Base-by-base conservation (phyloP, 1,140 invertebrate genomes). In the Periplaneta americana region DNA sequence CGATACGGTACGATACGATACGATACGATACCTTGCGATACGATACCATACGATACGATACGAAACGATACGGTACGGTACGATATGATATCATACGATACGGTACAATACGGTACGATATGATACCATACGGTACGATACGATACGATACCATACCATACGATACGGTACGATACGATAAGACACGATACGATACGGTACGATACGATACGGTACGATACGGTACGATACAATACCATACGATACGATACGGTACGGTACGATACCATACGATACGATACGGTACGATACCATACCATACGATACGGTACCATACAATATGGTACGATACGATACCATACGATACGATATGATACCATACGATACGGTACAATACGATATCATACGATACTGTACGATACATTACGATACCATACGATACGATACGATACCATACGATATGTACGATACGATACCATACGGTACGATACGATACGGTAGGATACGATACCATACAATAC, bases 401-500 rank as follows among this genome's bases (percentile, higher is more conserved):
- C 83, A 36, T 48, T 80, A 81, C 78, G 57, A 48, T 83, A 81
- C 48, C 3, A 81, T 83, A 81, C 78, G 57, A 77, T 83, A 83
- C 82, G 76, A 2, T 78, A 34, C 33, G 6, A 36, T 78, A 34
- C 8, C n/a, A n/a, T 78, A 9, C 33, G 76, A n/a, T 78, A 34
- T 1, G 33, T 33, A 31, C n/a, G 74, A 31, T 75, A 75, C 11
- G n/a, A 11, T 31, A 75, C 32, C 8, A 11, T 75, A 75, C 8
- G 5, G 17, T 78, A 9, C 33, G 3, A 18, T 83, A 83, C 82
- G 57, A 74, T 83, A 83, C 82, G 10, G 6, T 83, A 83, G 78
- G 10, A 81, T 83, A 83, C 82, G 57, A 79, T 83, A 83, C 83
- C 22, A 82, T 83, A 83, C 83, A 13, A 82, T 83, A 83, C 83